Evolutionary conservation across 2,113 vertebrate species (phyloP).

Genomic region (Antechinus flavipes): DNA sequence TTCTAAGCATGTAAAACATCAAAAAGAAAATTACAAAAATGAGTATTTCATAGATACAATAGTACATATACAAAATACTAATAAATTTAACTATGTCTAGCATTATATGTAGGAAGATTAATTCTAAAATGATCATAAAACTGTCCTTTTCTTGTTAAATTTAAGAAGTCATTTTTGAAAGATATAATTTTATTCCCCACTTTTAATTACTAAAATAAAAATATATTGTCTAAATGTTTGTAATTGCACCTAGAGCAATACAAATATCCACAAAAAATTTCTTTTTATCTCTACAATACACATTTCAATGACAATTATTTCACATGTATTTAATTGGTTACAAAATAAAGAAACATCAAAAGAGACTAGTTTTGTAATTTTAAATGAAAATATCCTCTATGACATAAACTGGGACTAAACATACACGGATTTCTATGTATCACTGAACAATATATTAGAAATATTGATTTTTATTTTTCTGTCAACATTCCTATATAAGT

Average conservation of each 20-base stretch:
- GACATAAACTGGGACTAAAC: conserved; percentile 22
- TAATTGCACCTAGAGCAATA: conserved; percentile 59
- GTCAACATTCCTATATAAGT: conserved; percentile 38
- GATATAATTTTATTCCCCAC: conserved; percentile 63
- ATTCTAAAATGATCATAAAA: conserved; percentile 48
- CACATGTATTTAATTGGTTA: conserved; percentile 32
- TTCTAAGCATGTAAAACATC: conserved; percentile 35
- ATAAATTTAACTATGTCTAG: conserved; percentile 52
- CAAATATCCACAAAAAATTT: conserved; percentile 48
- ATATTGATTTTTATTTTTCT: conserved; percentile 35
- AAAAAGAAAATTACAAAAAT: conserved; percentile 58
- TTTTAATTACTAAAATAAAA: conserved; percentile 76
- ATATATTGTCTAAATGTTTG: conserved; percentile 63
- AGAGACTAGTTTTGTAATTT: conserved; percentile 43
- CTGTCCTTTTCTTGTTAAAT: conserved; percentile 57
- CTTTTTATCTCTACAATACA: conserved; percentile 67
- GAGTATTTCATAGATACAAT: conserved; percentile 46
- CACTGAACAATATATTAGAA: conserved; percentile 36
- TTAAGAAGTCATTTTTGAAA: conserved; percentile 65
- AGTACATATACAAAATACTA: conserved; percentile 34
- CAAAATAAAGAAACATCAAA: conserved; percentile 46
- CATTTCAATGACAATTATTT: conserved; percentile 53
- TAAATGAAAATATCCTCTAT: conserved; percentile 16
- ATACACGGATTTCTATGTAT: conserved; percentile 26
- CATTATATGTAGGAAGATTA: conserved; percentile 44